Percentiles rank a stretch among this genome's conserved stretches.
Conservation (phyloP, 2,888 invertebrate species). For the Diarsia brunnea region DNA sequence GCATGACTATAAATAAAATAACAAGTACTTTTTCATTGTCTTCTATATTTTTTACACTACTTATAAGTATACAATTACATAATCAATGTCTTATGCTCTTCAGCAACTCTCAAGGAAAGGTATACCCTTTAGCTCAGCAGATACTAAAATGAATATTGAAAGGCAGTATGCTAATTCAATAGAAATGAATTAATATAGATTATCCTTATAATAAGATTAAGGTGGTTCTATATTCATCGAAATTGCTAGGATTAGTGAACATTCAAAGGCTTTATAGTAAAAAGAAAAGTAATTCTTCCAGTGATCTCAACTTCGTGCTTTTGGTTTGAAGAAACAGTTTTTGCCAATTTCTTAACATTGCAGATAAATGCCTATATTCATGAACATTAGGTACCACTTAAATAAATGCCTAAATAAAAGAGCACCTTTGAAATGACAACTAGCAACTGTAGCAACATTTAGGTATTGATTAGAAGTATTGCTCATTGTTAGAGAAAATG, state of each 20-base stretch:
- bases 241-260: not conserved
- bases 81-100: conserved; percentile 13
- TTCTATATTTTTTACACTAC: conserved; percentile 48
- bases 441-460: not conserved
- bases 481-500: not conserved
- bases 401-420: not conserved
- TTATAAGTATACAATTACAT: conserved; percentile 12
- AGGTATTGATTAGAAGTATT: not conserved
- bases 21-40: conserved; percentile 30
- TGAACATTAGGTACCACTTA: not conserved
- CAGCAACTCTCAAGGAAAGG: not conserved
- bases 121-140: not conserved
- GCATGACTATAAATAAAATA: conserved; percentile 55
- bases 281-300: not conserved
- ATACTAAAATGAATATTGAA: conserved; percentile 3
- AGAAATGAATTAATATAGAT: not conserved
- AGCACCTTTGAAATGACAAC: not conserved
- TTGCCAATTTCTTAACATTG: not conserved
- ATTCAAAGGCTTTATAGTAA: not conserved
- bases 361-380: not conserved
- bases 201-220: not conserved
- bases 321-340: not conserved
- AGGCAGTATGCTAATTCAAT: conserved; percentile 2
- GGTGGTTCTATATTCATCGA: not conserved
- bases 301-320: not conserved